Conservation (phyloP, 2,888 invertebrate genomes). For the Lissonota sp. region DNA sequence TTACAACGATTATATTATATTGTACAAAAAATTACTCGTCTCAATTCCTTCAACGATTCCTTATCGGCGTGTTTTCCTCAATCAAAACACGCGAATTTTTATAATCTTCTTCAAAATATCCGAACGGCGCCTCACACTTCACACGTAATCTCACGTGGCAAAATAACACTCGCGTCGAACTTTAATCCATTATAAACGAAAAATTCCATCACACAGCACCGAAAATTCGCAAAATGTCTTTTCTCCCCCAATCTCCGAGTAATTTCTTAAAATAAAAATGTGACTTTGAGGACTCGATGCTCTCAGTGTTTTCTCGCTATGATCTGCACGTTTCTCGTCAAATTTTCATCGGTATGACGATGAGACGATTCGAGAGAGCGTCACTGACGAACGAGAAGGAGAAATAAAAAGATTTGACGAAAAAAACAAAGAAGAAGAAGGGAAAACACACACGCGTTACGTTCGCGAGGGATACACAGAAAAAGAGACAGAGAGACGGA, state of each 20-base stretch:
- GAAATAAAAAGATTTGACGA: conserved; percentile 3
- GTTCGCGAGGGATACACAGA: conserved; percentile 47
- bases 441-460: conserved; percentile 48
- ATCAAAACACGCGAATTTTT: background rate
- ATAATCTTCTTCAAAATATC: background rate
- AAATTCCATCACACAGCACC: conserved; percentile 61
- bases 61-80: no score
- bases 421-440: background rate
- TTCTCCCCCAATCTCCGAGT: conserved; percentile 3
- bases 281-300: background rate
- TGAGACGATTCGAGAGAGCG: conserved; percentile 7
- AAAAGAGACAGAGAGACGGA: conserved; percentile 24
- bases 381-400: conserved; percentile 4
- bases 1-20: background rate
- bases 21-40: background rate
- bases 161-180: conserved; percentile 56
- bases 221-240: conserved; percentile 12
- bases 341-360: conserved; percentile 8
- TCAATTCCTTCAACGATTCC: no score
- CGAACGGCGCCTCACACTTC: conserved; percentile 42
- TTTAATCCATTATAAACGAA: conserved; percentile 47
- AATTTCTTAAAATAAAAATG: conserved; percentile 12
- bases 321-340: conserved; percentile 8
- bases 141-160: conserved; percentile 58
- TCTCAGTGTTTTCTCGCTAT: background rate